Conservation (phyloP, 2,888 invertebrate genomes). For the Drosophila affinis region DNA sequence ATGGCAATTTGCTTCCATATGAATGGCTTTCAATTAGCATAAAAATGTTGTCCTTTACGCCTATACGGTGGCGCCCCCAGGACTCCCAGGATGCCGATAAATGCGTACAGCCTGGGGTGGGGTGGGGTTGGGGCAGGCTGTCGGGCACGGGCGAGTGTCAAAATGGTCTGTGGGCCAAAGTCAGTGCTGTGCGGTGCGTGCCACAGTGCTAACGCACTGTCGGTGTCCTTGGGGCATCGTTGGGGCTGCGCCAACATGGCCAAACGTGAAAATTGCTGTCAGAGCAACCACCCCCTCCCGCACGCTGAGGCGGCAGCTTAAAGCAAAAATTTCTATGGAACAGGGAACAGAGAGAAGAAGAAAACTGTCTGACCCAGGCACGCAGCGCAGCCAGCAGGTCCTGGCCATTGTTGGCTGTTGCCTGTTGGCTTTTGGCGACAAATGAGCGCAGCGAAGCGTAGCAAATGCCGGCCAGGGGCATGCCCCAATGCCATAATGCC, state of each 20-base stretch:
- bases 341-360: not conserved
- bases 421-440: slow-evolving; percentile 53
- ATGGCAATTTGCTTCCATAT: slow-evolving; percentile 72
- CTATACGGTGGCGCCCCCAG: slow-evolving; percentile 34
- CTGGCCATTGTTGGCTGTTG: not conserved
- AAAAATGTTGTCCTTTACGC: slow-evolving; percentile 72
- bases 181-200: slow-evolving; percentile 12
- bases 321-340: slow-evolving; percentile 45
- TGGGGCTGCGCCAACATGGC: slow-evolving; percentile 32
- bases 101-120: slow-evolving; percentile 37
- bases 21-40: slow-evolving; percentile 83
- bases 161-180: too few relatives aligned
- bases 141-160: too few relatives aligned
- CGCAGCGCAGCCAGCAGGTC: too few relatives aligned
- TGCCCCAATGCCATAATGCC: slow-evolving; percentile 2
- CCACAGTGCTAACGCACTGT: slow-evolving; percentile 51
- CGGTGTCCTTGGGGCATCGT: slow-evolving; percentile 66
- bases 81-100: slow-evolving; percentile 66
- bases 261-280: slow-evolving; percentile 38
- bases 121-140: not conserved
- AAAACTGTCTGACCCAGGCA: slow-evolving; percentile 16
- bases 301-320: slow-evolving; percentile 18
- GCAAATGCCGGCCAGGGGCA: slow-evolving; percentile 39
- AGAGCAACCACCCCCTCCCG: not conserved
- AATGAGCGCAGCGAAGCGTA: slow-evolving; percentile 61